phyloP scores from a whole-genome alignment of 2,888 invertebrate genomes.

The Lepas anatifera region DNA sequence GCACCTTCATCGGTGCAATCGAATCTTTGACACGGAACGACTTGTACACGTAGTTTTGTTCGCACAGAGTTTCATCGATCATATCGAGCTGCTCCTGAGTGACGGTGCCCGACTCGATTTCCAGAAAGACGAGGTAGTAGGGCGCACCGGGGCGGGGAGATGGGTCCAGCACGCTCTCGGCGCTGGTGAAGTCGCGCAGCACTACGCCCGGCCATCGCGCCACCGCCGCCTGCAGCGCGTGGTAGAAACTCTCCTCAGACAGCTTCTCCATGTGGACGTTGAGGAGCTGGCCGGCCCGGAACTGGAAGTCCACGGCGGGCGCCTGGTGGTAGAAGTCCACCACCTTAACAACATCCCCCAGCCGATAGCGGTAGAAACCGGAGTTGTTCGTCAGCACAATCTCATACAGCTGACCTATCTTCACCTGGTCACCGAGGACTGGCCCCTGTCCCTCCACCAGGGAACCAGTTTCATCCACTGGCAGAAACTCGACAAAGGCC shows the following conservation, averaged over 20 bases:
- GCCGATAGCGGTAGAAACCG: constrained; percentile 31
- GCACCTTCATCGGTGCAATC: not conserved
- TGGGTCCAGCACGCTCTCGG: constrained; percentile 29
- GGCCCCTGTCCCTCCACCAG: not conserved
- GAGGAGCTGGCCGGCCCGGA: constrained; percentile 32
- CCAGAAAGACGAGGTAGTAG: constrained; percentile 31
- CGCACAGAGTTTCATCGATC: not conserved
- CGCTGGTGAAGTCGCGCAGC: constrained; percentile 31
- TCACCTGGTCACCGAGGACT: not conserved
- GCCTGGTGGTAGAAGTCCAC: constrained; percentile 30
- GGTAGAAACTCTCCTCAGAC: constrained; percentile 31
- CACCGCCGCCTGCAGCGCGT: constrained; percentile 26
- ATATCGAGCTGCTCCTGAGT: not conserved
- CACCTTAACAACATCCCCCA: constrained; percentile 32
- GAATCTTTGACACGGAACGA: constrained; percentile 3
- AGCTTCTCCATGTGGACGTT: constrained; percentile 35
- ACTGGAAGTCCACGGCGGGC: constrained; percentile 14
- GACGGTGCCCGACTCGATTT: constrained; percentile 16
- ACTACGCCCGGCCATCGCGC: not conserved
- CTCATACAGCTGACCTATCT: constrained; percentile 28
- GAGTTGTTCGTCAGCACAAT: constrained; percentile 31
- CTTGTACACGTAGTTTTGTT: constrained; percentile 9
- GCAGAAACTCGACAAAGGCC: constrained; percentile 33
- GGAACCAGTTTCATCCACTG: constrained; percentile 25
- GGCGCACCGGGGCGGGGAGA: constrained; percentile 22